These are phyloP conservation scores for Anorthoa munda DNA, from an alignment of 2,888 invertebrate species.

Conservation along the genomic window DNA sequence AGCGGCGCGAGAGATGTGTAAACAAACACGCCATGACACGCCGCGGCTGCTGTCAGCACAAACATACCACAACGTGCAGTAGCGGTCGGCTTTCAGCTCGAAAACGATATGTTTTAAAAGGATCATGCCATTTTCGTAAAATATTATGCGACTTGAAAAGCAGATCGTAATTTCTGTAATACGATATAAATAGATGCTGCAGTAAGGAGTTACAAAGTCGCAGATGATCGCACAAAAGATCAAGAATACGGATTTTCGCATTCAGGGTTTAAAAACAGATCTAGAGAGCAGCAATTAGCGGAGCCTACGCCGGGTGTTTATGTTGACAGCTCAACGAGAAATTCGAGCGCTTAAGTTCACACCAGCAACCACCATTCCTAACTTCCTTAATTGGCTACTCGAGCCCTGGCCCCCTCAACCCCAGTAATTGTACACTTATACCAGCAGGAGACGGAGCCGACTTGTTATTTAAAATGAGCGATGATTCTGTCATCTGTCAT, in stretches of 20 bases:
- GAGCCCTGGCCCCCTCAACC: constrained; percentile 62
- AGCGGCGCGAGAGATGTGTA: constrained; percentile 72
- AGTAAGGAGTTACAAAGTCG: background rate
- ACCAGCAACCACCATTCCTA: constrained; percentile 56
- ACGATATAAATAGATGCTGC: background rate
- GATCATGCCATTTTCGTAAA: constrained; percentile 40
- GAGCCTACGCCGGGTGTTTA: constrained; percentile 28
- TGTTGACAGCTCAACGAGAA: constrained; percentile 57
- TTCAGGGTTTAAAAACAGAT: constrained; percentile 20
- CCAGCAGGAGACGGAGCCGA: constrained; percentile 57
- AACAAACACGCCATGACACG: constrained; percentile 76
- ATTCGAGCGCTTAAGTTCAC: constrained; percentile 60
- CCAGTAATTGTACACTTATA: constrained; percentile 68
- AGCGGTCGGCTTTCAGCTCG: constrained; percentile 33
- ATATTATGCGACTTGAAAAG: constrained; percentile 15
- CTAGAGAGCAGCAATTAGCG: constrained; percentile 31
- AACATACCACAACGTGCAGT: constrained; percentile 24
- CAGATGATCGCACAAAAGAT: background rate
- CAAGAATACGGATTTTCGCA: background rate
- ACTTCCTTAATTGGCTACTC: constrained; percentile 71
- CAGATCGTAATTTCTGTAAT: constrained; percentile 12
- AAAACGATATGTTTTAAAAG: constrained; percentile 55
- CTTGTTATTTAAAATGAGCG: constrained; percentile 63
- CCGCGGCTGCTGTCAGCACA: constrained; percentile 72
- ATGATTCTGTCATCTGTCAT: constrained; percentile 59